Evolutionary conservation across 2,797 vertebrate genomes (phyloP).

Genomic region (Hippocampus kuda): DNA sequence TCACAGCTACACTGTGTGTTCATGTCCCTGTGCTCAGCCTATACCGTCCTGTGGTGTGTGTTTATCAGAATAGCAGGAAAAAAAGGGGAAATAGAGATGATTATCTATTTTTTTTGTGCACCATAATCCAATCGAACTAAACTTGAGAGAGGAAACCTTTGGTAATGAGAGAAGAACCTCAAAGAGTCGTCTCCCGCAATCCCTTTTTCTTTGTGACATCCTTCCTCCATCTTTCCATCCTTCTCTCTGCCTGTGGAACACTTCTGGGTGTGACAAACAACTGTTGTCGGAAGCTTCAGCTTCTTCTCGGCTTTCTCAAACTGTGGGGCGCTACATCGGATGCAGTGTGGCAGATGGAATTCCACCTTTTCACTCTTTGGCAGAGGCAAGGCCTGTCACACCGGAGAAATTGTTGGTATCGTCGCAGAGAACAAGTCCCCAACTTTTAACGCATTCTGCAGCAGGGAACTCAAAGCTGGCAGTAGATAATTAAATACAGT

Average conservation of each 20-base stretch:
- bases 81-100: constrained; percentile 48
- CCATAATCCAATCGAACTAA: constrained; percentile 61
- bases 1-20: constrained; percentile 42
- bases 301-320: constrained; percentile 37
- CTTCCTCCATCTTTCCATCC: constrained; percentile 27
- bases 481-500: constrained; percentile 9
- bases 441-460: constrained; percentile 47
- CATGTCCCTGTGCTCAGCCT: constrained; percentile 24
- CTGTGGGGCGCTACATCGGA: constrained; percentile 39
- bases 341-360: constrained; percentile 40
- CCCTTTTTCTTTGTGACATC: constrained; percentile 54
- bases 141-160: constrained; percentile 57
- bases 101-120: constrained; percentile 63
- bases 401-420: constrained; percentile 22
- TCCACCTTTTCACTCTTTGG: constrained; percentile 23
- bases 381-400: constrained; percentile 21
- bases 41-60: constrained; percentile 35
- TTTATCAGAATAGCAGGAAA: constrained; percentile 53
- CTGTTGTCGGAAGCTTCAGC: constrained; percentile 51
- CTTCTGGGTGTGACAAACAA: constrained; percentile 53
- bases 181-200: constrained; percentile 55
- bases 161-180: constrained; percentile 69
- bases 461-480: constrained; percentile 9
- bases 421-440: constrained; percentile 22
- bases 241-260: constrained; percentile 34